These are phyloP conservation scores for Latrodectus elegans DNA, from an alignment of 2,888 invertebrate genomes.

Conservation along the genomic window DNA sequence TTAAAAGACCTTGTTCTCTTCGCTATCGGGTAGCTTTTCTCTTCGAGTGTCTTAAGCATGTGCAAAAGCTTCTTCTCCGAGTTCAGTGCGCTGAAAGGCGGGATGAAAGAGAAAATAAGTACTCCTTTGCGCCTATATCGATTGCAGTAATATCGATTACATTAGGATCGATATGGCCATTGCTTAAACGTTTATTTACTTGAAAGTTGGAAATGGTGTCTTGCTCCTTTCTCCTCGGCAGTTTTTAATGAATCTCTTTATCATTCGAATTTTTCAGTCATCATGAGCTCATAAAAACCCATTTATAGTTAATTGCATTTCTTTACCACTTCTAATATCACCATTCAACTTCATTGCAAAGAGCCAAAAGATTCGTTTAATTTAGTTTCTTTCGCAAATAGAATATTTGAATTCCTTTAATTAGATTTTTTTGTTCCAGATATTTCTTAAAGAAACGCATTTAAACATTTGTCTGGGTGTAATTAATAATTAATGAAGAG, in stretches of 20 bases:
- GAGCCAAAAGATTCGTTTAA: neutral
- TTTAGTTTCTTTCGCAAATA: too few relatives aligned
- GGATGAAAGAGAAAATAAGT: constrained; percentile 45
- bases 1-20: too few relatives aligned
- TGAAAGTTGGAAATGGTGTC: neutral
- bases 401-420: too few relatives aligned
- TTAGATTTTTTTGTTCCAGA: too few relatives aligned
- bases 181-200: constrained; percentile 62
- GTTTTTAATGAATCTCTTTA: neutral
- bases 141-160: constrained; percentile 65
- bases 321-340: neutral
- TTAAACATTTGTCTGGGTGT: too few relatives aligned
- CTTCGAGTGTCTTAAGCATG: constrained; percentile 34
- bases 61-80: constrained; percentile 48
- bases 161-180: constrained; percentile 58
- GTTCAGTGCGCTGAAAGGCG: constrained; percentile 42
- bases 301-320: constrained; percentile 5
- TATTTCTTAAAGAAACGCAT: too few relatives aligned
- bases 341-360: neutral
- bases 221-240: too few relatives aligned
- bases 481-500: too few relatives aligned
- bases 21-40: neutral
- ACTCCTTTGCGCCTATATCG: constrained; percentile 65
- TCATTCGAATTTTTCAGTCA: neutral
- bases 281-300: neutral